Evolutionary conservation across 1,140 invertebrate genomes (phyloP).

Genomic region (Penaeus japonicus): DNA sequence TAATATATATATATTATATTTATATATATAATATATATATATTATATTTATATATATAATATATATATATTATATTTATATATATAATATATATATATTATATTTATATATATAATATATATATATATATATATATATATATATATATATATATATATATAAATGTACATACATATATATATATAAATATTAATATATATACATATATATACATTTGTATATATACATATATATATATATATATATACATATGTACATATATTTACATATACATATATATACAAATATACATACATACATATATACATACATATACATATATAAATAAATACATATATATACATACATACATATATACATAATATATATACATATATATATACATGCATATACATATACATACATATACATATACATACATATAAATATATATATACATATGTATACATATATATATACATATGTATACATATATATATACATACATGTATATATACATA

Average conservation of each 20-base stretch:
- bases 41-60: neutral
- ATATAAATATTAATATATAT: slow-evolving; percentile 12
- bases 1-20: no score
- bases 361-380: slow-evolving; percentile 1
- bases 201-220: slow-evolving; percentile 1
- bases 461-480: no score
- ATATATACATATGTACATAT: neutral
- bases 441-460: no score
- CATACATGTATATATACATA: no score
- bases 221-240: slow-evolving; percentile 9
- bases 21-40: neutral
- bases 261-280: slow-evolving; percentile 2
- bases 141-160: neutral
- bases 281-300: neutral
- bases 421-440: no score
- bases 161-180: neutral
- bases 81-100: slow-evolving; percentile 10
- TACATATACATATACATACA: neutral
- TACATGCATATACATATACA: neutral
- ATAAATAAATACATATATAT: neutral
- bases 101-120: neutral
- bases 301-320: neutral
- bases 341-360: no score
- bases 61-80: slow-evolving; percentile 3
- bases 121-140: neutral